Evolutionary conservation across 2,797 vertebrate species (phyloP), one percentile per base, ranked within the genome.

Genomic region (Dromococcyx pavoninus): DNA sequence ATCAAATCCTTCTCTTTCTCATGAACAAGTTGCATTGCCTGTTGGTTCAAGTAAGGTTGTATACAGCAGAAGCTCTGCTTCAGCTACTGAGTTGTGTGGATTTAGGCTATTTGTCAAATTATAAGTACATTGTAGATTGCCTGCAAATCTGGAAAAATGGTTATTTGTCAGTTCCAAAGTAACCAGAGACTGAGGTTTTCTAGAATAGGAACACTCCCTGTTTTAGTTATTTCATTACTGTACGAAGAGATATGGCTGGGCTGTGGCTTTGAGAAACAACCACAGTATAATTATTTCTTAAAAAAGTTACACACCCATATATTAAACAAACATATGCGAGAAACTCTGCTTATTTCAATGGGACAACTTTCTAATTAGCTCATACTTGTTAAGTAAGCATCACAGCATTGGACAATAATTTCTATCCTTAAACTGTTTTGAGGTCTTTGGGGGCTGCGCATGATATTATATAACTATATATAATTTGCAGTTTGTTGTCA

Each of bases 281-380:
- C 57, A 28, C 82, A n/a, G n/a, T 66, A 33, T 39, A 82, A 23
- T 48, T 28, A 13, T 43, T 61, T 78, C 58, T 57, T 22, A 11
- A 3, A n/a, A n/a, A n/a, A n/a, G n/a, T 67, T 41, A 16, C 1
- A 2, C 1, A 3, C 35, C 90, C 67, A 24, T 5, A 1, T 25
- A 4, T 84, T 76, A 30, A 87, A 33, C 25, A 87, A 71, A 30
- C 10, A 61, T 75, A 48, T 87, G 43, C 0, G 0, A 82, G 41
- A 10, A 73, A 14, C 41, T 58, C 54, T 84, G 57, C 65, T 94
- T 89, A 56, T 86, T 88, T 78, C 61, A 60, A 0, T 54, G 27
- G 66, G 37, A 75, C 44, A 76, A 54, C 43, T 91, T 94, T 83
- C 44, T 92, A 75, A 92, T 89, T 66, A 95, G 30, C 58, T 94